Percentiles rank a stretch among this genome's conserved stretches.
Conservation (phyloP, 1,140 invertebrate species). For the Triops cancriformis region DNA sequence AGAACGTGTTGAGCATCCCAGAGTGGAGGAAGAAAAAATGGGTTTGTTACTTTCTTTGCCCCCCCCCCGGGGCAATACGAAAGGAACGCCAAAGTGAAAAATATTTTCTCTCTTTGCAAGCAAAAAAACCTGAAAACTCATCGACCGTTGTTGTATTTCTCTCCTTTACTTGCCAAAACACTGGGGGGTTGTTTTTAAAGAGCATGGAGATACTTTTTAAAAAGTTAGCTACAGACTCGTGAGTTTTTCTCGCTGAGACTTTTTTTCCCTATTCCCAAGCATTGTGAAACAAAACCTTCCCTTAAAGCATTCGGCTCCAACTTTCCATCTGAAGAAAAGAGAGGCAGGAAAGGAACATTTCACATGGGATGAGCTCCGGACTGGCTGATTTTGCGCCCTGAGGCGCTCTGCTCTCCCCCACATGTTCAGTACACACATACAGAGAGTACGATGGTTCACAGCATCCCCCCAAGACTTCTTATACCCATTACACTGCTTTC, state of each 20-base stretch:
- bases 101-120: neutral
- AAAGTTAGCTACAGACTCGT: neutral
- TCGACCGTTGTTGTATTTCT: neutral
- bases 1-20: neutral
- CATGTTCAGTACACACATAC: neutral
- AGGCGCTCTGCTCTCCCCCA: neutral
- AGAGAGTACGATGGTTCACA: neutral
- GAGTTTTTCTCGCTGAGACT: neutral
- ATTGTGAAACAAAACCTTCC: neutral
- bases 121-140: neutral
- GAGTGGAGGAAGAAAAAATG: neutral
- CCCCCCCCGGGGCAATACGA: neutral
- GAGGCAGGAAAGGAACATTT: neutral
- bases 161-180: neutral
- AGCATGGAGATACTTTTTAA: neutral
- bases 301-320: neutral
- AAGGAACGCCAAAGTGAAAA: neutral
- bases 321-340: neutral
- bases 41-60: neutral
- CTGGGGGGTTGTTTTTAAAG: neutral
- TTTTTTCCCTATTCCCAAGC: neutral
- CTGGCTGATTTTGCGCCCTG: conserved; percentile 3
- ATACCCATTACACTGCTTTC: neutral
- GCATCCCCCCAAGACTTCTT: conserved; percentile 7
- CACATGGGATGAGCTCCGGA: neutral